A percentile compares a stretch with the other conserved stretches of the same genome.
These are phyloP conservation scores for Eudasyphora cyanicolor DNA, from an alignment of 2,888 invertebrate genomes.

Conservation along the genomic window DNA sequence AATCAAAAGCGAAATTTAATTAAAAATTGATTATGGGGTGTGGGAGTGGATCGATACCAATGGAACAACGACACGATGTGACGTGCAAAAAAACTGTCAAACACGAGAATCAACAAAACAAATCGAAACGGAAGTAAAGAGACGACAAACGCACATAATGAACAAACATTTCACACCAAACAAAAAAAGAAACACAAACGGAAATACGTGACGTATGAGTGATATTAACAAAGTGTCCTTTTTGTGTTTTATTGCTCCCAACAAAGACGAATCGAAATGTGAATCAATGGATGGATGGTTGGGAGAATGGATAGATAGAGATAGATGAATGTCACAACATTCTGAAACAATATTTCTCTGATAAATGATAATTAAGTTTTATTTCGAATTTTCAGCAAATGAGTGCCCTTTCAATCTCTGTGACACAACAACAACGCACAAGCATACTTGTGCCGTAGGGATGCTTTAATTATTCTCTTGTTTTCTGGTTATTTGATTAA, in stretches of 20 bases:
- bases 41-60: not conserved
- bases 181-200: conserved; percentile 2
- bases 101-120: not conserved
- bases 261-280: not conserved
- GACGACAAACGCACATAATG: conserved; percentile 10
- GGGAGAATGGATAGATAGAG: not conserved
- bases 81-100: not conserved
- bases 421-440: no score
- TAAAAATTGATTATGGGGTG: conserved; percentile 59
- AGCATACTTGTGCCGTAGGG: not conserved
- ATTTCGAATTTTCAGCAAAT: not conserved
- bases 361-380: not conserved
- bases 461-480: not conserved
- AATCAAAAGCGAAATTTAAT: conserved; percentile 60
- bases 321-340: conserved; percentile 45
- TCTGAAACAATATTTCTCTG: conserved; percentile 6
- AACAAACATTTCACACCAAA: conserved; percentile 29
- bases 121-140: not conserved
- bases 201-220: conserved; percentile 62
- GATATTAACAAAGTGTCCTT: conserved; percentile 44
- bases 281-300: not conserved
- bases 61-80: not conserved
- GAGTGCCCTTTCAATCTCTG: not conserved
- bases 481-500: not conserved
- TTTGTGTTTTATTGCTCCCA: not conserved